Evolutionary conservation across 1,140 invertebrate species (phyloP), one percentile per base, ranked within the genome.

Genomic region (Elysia chlorotica): DNA sequence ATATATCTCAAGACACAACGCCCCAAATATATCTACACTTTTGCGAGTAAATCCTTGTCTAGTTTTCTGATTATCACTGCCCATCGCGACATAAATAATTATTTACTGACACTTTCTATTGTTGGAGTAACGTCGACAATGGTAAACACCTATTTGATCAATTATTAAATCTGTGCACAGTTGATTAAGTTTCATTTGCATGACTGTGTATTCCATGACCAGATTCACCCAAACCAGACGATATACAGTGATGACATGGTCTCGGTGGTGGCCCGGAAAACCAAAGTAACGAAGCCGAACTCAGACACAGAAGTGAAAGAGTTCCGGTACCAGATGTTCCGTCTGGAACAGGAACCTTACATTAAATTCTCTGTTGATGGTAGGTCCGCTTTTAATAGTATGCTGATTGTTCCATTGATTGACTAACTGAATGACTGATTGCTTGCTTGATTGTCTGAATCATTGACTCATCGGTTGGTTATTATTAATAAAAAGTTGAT

Each of bases 181-280:
- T n/a, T n/a, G n/a, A 48, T 48, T 48, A 48, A 48, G 10, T 48
- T 14, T 14, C 56, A 59, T n/a, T n/a, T n/a, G n/a, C n/a, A n/a
- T n/a, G n/a, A n/a, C n/a, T n/a, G n/a, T n/a, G n/a, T 59, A 25
- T 14, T 59, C 5, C 28, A 10, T 35, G n/a, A 36, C n/a, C 33
- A 70, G 67, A 76, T 84, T 63, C 79, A 76, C 61, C 80, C 80
- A 23, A 77, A 78, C 37, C 83, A 85, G 75, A 74, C 74, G 0
- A 31, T 83, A 14, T 79, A 82, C 65, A 74, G 48, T 25, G 53
- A 66, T n/a, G 67, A 75, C 23, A 71, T 69, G 19, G 71, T 76
- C 2, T 61, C 70, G 2, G 74, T 82, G 23, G 74, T 75, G 17
- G 74, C 74, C 17, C 75, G 74, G 25, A 75, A 78, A n/a, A 56